Percentiles rank a stretch among this genome's conserved stretches.
Evolutionary conservation across 2,888 invertebrate species (phyloP).

Genomic region (Xanthorhoe designata): DNA sequence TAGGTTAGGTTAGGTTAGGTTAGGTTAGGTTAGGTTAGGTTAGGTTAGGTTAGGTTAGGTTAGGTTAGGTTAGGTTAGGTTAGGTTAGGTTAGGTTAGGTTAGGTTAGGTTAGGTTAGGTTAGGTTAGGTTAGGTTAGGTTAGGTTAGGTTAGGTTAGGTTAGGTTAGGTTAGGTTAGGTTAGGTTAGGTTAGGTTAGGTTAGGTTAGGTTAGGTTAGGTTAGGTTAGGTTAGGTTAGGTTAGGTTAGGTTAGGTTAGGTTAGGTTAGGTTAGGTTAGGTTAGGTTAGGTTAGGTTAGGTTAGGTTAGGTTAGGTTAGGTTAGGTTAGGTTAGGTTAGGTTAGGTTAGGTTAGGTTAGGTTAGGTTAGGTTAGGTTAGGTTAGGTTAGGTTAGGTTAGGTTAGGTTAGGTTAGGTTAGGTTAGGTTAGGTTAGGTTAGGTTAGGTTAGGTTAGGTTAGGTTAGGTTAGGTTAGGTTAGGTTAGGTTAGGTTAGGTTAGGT

Average conservation of each 20-base stretch:
- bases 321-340: slow-evolving; percentile 2
- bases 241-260: slow-evolving; percentile 2
- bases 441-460: slow-evolving; percentile 2
- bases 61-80: slow-evolving; percentile 1
- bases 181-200: too few species aligned
- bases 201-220: too few species aligned
- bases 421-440: slow-evolving; percentile 2
- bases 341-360: slow-evolving; percentile 2
- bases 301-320: slow-evolving; percentile 2
- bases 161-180: too few species aligned
- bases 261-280: slow-evolving; percentile 2
- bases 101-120: slow-evolving; percentile 1
- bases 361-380: slow-evolving; percentile 2
- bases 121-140: slow-evolving; percentile 1
- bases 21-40: slow-evolving; percentile 1
- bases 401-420: slow-evolving; percentile 2
- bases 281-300: slow-evolving; percentile 2
- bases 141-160: too few species aligned
- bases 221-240: not conserved
- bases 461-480: slow-evolving; percentile 2
- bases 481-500: slow-evolving; percentile 2
- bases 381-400: slow-evolving; percentile 2
- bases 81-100: slow-evolving; percentile 1
- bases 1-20: slow-evolving; percentile 1
- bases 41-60: slow-evolving; percentile 1